Conservation (phyloP, 2,888 invertebrate genomes). For the Scrobipalpa atriplicella region DNA sequence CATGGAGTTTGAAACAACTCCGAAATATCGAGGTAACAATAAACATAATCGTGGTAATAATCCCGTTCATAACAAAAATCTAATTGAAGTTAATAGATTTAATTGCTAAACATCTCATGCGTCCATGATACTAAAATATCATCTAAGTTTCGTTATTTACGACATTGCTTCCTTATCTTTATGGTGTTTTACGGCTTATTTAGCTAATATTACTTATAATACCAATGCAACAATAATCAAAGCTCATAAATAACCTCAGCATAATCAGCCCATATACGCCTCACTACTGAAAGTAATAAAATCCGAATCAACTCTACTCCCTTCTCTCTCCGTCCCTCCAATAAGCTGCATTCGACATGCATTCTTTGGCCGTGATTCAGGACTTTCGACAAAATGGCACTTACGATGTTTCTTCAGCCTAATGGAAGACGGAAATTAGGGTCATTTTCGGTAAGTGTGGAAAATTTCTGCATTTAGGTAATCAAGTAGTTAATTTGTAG, state of each 20-base stretch:
- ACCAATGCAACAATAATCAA: neutral
- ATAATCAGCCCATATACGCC: neutral
- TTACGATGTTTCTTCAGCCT: conserved; percentile 16
- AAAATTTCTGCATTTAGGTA: conserved; percentile 4
- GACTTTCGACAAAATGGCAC: conserved; percentile 21
- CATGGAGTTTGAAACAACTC: too few species aligned
- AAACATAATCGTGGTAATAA: too few species aligned
- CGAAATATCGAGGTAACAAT: too few species aligned
- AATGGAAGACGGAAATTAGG: neutral
- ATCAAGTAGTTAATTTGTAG: neutral
- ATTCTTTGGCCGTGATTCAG: conserved; percentile 41
- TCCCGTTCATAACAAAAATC: too few species aligned
- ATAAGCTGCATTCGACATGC: conserved; percentile 38
- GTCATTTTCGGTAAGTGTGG: neutral
- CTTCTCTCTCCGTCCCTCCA: conserved; percentile 15
- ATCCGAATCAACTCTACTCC: conserved; percentile 5
- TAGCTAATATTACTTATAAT: neutral
- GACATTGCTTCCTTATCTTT: too few species aligned
- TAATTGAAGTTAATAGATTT: too few species aligned
- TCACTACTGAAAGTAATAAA: conserved; percentile 3
- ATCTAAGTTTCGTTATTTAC: too few species aligned
- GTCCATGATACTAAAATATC: too few species aligned
- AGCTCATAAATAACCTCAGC: neutral
- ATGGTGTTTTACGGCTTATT: too few species aligned
- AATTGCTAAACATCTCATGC: too few species aligned